A percentile compares a stretch with the other conserved stretches of the same genome.
These are phyloP conservation scores for Onthophagus taurus DNA, from an alignment of 1,140 invertebrate genomes.

Conservation along the genomic window DNA sequence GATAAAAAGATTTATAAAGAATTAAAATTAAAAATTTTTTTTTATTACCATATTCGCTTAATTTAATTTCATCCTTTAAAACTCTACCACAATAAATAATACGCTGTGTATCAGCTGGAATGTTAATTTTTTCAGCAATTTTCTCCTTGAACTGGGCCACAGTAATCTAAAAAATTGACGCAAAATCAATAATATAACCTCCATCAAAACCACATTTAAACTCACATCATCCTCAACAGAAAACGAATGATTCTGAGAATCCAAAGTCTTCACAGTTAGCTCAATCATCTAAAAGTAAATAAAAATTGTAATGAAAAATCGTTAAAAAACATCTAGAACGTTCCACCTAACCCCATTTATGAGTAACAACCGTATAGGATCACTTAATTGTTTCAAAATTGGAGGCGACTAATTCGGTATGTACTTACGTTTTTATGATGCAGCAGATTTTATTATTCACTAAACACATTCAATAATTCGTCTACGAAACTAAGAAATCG, in stretches of 20 bases:
- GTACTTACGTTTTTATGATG: no score
- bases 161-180: conserved; percentile 56
- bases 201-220: conserved; percentile 9
- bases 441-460: no score
- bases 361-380: no score
- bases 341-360: no score
- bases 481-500: no score
- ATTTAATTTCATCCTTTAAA: conserved; percentile 79
- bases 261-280: conserved; percentile 84
- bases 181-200: conserved; percentile 10
- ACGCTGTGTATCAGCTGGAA: conserved; percentile 72
- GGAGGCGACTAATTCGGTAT: no score
- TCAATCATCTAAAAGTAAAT: conserved; percentile 54
- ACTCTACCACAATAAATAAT: conserved; percentile 90
- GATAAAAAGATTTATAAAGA: neutral
- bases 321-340: no score
- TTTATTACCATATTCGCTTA: conserved; percentile 72
- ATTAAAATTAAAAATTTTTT: conserved; percentile 8
- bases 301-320: conserved; percentile 4
- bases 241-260: conserved; percentile 83
- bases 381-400: no score
- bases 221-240: conserved; percentile 80
- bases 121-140: conserved; percentile 65
- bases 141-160: conserved; percentile 80
- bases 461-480: no score